Evolutionary conservation across 2,888 invertebrate species (phyloP).

Genomic region (Antheraea yamamai): DNA sequence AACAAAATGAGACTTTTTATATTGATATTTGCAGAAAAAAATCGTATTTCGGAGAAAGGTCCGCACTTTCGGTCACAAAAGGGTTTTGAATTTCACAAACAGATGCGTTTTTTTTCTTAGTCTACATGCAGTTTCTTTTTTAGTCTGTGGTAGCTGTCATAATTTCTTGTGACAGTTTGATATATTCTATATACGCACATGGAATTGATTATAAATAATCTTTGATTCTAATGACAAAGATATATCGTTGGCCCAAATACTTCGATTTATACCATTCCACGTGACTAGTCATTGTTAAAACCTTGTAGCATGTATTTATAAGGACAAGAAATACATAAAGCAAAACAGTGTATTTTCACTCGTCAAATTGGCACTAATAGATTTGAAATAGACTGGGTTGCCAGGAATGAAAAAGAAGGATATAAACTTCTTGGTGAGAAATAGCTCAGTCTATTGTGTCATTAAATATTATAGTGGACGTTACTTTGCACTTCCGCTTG

Average conservation of each 20-base stretch:
- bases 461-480: not conserved
- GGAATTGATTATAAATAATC: not conserved
- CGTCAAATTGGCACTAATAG: no score
- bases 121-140: slow-evolving; percentile 16
- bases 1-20: slow-evolving; percentile 62
- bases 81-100: slow-evolving; percentile 76
- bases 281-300: no score
- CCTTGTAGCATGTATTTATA: no score
- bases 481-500: no score
- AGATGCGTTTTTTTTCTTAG: slow-evolving; percentile 51
- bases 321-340: no score
- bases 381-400: no score
- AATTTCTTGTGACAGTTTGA: not conserved
- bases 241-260: no score
- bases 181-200: not conserved
- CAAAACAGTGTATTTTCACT: no score
- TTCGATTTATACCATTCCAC: no score
- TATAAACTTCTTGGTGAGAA: no score
- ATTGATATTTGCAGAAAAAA: slow-evolving; percentile 52
- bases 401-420: no score
- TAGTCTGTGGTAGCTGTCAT: slow-evolving; percentile 31
- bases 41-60: slow-evolving; percentile 61
- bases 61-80: slow-evolving; percentile 59
- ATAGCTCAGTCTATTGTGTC: not conserved
- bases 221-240: no score